Conservation (phyloP, 2,113 vertebrate genomes). For the Lichenostomus cassidix region DNA sequence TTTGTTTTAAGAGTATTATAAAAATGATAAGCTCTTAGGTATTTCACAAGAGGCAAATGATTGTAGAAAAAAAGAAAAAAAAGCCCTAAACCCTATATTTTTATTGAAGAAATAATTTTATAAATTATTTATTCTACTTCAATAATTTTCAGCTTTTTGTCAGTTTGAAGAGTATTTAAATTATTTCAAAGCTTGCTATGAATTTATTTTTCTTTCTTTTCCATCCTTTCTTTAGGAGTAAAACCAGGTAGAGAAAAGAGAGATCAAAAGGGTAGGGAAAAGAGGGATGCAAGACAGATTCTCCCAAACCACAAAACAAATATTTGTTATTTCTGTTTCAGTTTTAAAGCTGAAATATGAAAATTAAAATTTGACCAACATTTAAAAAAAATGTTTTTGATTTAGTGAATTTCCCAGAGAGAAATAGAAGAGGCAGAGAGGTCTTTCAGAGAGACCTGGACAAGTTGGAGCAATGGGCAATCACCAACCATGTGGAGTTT, state of each 20-base stretch:
- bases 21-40: not conserved
- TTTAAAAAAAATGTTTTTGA: not conserved
- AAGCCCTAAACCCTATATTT: not conserved
- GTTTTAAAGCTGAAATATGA: not conserved
- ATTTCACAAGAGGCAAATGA: not conserved
- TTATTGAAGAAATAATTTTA: not conserved
- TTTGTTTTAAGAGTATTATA: not conserved
- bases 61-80: not conserved
- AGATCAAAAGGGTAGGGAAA: not conserved
- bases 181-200: not conserved
- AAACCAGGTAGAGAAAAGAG: not conserved
- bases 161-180: not conserved
- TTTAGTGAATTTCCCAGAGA: not conserved
- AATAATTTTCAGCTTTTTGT: not conserved
- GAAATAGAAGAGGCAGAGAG: not conserved
- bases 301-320: not conserved
- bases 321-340: not conserved
- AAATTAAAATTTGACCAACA: not conserved
- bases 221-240: not conserved
- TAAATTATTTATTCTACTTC: not conserved
- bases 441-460: not conserved
- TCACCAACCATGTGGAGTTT: fast-evolving
- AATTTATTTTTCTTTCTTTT: not conserved
- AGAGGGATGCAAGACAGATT: not conserved
- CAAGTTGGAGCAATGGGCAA: not conserved